Evolutionary conservation across 1,140 invertebrate species (phyloP), one percentile per base, ranked within the genome.

Genomic region (Aphaenogaster rudis): DNA sequence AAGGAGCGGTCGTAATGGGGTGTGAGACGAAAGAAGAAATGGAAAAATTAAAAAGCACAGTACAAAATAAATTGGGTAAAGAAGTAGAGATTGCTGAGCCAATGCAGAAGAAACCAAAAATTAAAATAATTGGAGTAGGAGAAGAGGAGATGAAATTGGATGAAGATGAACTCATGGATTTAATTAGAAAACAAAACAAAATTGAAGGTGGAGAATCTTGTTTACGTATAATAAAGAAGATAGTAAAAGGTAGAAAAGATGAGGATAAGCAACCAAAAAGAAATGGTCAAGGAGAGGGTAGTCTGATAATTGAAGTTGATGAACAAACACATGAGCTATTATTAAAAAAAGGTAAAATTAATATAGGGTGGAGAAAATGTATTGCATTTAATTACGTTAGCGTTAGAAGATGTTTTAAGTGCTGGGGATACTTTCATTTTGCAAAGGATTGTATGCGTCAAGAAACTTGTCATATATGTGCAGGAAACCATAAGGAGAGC

Each of bases 311-410:
- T 21, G 77, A 81, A 81, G 45, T 67, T 28, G 78, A 87, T 42
- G 59, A 61, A 33, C 3, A 21, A 57, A 87, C 78, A 36, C 86
- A 82, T 59, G 57, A 81, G 2, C 11, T 36, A 50, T 3, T 50
- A 3, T 4, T 76, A 5, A 66, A 42, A 1, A 82, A 17, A 52
- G 69, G 50, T 1, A 76, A 76, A 52, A 2, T 88, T 5, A 88
- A 71, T 15, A 45, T 88, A 6, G 80, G 86, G 69, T 88, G 86
- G 79, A 84, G 45, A 48, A 84, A 84, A 69, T 88, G 86, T 61
- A 21, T 0, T 7, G 72, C 84, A 4, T 67, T 48, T 71, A 45
- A 88, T 33, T 71, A 84, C 36, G 11, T 84, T 3, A 63, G 33
- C 21, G 63, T 85, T 7, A 69, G 33, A 63, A 8, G 79, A 33